Evolutionary conservation across 2,113 vertebrate genomes (phyloP).

Genomic region (Macquaria ambigua): DNA sequence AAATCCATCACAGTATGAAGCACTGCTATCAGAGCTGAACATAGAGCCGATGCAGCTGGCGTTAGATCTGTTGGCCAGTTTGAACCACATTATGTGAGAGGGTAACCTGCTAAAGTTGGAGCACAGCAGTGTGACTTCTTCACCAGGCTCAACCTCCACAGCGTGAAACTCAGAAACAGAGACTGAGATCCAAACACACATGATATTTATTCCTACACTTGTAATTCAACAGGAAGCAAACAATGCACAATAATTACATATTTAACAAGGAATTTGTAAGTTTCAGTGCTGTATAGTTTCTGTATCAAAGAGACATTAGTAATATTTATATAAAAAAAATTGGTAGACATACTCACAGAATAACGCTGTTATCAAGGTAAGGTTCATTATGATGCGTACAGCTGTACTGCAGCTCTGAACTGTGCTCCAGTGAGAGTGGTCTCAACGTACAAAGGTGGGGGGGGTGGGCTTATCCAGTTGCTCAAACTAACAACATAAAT

Average conservation of each 20-base stretch:
- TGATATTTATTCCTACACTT: neutral
- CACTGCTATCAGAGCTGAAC: accelerated
- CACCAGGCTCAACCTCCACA: conserved; percentile 7
- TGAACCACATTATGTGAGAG: neutral
- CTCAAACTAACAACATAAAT: neutral
- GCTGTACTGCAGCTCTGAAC: neutral
- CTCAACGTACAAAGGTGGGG: neutral
- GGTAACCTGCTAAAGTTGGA: accelerated
- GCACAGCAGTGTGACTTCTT: conserved; percentile 42
- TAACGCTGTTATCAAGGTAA: neutral
- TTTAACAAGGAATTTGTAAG: too few relatives aligned
- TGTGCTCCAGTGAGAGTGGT: neutral
- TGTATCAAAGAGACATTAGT: too few relatives aligned
- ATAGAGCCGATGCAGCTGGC: neutral
- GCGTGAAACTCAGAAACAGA: conserved; percentile 2
- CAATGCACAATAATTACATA: neutral
- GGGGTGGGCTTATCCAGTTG: too few relatives aligned
- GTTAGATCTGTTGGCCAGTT: neutral
- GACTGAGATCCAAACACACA: neutral
- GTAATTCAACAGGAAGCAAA: neutral
- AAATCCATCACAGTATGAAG: accelerated
- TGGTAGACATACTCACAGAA: conserved; percentile 32
- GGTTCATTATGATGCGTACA: conserved; percentile 4
- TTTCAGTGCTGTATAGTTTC: too few relatives aligned
- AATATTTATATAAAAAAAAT: too few relatives aligned